Base-by-base conservation (phyloP, 2,888 invertebrate species). In the Sminthurinus aureus region DNA sequence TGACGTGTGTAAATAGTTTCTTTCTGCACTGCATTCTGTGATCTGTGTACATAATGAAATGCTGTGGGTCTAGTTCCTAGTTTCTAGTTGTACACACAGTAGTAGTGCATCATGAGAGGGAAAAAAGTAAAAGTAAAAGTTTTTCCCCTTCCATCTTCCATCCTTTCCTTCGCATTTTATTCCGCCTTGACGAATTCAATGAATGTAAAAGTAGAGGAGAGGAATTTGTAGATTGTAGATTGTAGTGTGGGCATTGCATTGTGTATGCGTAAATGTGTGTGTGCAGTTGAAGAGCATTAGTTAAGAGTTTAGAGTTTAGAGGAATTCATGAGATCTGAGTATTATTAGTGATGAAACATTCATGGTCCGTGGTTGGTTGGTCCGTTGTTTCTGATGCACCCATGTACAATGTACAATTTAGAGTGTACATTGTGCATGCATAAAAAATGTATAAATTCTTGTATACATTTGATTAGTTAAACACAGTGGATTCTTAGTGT, bases 161-260 rank as follows among this genome's bases (percentile, higher is more conserved):
- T 38, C 38, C 18, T 67, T 26, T 67, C 66, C 26, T 67, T 64
- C 79, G 79, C 79, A 79, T 79, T 79, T 79, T 38, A 22, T 66
- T 79, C 38, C 24, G 79, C 79, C 79, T 26, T 58, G 79, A 66
- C 67, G 79, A 64, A 26, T 79, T 26, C 66, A 79, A 79, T 79
- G 79, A 79, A 79, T 79, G 79, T 75, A 51, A 38, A 71, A 26
- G 26, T 20, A 71, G 12, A 26, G 24, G 22, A 13, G 15, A 22
- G 15, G 67, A n/a, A 38, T 38, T 38, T 38, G 38, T 38, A 6
- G n/a, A n/a, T n/a, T 38, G 38, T 38, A 38, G 38, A 4, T 1
- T 38, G 38, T 38, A 38, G 38, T 38, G 38, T 38, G 38, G 38
- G 38, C 38, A 38, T 38, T 38, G 38, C 38, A 38, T 38, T 24